Evolutionary conservation across 2,888 invertebrate species (phyloP).

Genomic region (Heteromyza rotundicornis): DNA sequence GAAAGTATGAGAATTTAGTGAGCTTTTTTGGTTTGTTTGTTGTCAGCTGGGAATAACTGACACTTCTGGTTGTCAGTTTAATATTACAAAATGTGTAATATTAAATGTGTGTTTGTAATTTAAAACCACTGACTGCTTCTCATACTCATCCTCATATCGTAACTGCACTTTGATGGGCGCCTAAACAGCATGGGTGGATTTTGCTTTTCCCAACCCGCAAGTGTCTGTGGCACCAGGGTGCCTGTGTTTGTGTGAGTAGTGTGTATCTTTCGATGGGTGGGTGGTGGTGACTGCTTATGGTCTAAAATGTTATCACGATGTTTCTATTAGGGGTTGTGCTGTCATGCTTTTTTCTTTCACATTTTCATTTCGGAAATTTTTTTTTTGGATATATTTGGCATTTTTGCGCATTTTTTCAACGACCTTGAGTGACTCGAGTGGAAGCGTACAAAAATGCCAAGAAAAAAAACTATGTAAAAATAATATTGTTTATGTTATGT

Average conservation of each 20-base stretch:
- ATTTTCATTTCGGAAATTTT: not conserved
- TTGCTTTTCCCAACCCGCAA: conserved; percentile 10
- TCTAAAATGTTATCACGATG: too few species aligned
- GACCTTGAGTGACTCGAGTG: conserved; percentile 29
- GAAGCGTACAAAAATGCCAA: too few species aligned
- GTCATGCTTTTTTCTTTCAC: not conserved
- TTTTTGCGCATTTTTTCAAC: conserved; percentile 28
- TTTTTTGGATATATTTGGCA: conserved; percentile 18
- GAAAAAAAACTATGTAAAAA: too few species aligned
- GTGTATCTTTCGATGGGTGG: not conserved
- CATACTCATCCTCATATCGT: not conserved
- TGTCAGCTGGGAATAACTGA: too few species aligned
- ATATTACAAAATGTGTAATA: too few species aligned
- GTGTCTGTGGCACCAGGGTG: too few species aligned
- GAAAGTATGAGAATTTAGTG: not conserved
- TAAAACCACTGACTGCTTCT: too few species aligned
- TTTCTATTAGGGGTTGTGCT: not conserved
- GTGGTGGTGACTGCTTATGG: not conserved
- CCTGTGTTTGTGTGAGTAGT: not conserved
- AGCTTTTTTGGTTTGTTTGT: too few species aligned
- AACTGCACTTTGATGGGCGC: conserved; percentile 47
- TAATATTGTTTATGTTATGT: too few species aligned
- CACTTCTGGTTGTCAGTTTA: too few species aligned
- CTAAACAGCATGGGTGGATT: too few species aligned
- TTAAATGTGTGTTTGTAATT: too few species aligned